Conservation (phyloP, 2,113 vertebrate genomes). For the Coptodon rendalli region DNA sequence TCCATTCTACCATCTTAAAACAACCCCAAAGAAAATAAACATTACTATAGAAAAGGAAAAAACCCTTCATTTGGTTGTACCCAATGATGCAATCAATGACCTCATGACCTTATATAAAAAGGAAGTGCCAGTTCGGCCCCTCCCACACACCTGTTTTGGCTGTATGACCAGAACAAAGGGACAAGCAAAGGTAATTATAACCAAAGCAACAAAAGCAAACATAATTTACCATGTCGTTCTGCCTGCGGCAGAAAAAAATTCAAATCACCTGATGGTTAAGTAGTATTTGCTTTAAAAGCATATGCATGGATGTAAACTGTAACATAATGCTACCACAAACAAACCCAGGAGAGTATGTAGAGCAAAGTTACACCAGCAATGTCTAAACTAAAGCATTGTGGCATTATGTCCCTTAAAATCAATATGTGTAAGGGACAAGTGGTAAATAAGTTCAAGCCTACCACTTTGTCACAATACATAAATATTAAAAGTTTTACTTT, state of each 20-base stretch:
- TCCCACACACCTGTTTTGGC: neutral
- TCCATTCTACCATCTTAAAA: neutral
- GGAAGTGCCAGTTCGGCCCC: neutral
- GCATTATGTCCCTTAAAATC: neutral
- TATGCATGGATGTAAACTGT: neutral
- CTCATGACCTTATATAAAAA: neutral
- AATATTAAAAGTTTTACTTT: neutral
- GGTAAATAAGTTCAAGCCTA: neutral
- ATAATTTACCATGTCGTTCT: neutral
- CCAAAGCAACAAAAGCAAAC: neutral
- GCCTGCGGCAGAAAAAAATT: neutral
- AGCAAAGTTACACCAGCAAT: neutral
- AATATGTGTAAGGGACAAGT: neutral
- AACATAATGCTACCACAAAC: neutral
- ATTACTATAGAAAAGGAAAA: neutral
- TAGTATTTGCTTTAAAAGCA: neutral
- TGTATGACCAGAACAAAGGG: neutral
- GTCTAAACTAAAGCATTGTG: neutral
- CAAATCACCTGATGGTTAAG: neutral
- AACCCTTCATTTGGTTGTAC: neutral
- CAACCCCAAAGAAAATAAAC: neutral
- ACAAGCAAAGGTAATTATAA: neutral
- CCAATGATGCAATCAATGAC: neutral
- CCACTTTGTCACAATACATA: neutral
- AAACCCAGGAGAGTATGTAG: neutral